These are phyloP conservation scores for Myiotriccus ornatus DNA, from an alignment of 2,797 vertebrate species.

Conservation along the genomic window DNA sequence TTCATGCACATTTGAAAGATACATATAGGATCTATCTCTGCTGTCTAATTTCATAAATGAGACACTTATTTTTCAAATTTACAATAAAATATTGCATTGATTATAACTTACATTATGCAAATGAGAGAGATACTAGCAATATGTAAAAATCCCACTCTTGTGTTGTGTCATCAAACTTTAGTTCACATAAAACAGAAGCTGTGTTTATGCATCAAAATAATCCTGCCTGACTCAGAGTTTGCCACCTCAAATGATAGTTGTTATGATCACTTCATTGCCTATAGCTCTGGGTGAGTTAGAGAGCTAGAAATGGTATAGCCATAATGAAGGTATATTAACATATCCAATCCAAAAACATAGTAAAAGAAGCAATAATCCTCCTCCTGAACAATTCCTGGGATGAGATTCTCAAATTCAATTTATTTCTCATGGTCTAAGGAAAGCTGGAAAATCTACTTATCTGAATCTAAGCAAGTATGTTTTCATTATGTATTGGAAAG, in stretches of 20 bases:
- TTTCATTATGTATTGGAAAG: neutral
- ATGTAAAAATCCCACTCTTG: neutral
- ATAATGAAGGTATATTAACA: neutral
- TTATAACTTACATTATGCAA: conserved; percentile 42
- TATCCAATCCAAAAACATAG: neutral
- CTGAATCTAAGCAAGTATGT: neutral
- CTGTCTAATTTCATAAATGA: neutral
- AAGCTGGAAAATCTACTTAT: neutral
- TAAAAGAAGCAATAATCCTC: conserved; percentile 28
- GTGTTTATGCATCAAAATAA: neutral
- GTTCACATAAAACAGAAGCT: neutral
- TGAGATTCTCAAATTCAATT: conserved; percentile 26
- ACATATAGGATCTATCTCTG: neutral
- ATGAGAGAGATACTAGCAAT: neutral
- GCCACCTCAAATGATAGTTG: neutral
- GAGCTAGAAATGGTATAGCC: neutral
- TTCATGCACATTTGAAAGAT: neutral
- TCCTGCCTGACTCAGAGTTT: neutral
- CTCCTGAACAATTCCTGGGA: neutral
- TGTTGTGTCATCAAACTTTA: conserved; percentile 24
- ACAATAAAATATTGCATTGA: conserved; percentile 28
- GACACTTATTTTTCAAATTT: conserved; percentile 3
- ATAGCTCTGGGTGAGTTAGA: neutral
- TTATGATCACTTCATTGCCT: neutral
- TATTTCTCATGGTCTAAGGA: neutral